phyloP scores from a whole-genome alignment of 2,888 invertebrate genomes.

The Drosophila subsilvestris region DNA sequence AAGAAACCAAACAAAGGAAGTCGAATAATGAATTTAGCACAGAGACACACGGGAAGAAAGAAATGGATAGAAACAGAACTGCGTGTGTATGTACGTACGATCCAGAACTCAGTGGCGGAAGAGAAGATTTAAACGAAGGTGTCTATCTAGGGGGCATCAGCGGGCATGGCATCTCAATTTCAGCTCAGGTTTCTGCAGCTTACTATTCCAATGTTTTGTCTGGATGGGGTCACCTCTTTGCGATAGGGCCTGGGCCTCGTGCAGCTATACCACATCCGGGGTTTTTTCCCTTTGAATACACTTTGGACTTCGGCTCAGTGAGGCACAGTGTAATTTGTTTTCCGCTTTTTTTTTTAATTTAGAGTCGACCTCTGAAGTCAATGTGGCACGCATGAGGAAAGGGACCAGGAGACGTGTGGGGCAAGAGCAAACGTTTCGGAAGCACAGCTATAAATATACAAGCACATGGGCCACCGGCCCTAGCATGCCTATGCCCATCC shows the following conservation, averaged over 20 bases:
- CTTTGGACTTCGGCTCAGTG: conserved; percentile 9
- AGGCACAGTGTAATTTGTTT: conserved; percentile 13
- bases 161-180: not conserved
- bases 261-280: not conserved
- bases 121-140: no score
- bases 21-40: conserved; percentile 20
- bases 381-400: conserved; percentile 5
- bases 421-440: conserved; percentile 2
- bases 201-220: not conserved
- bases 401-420: conserved; percentile 1
- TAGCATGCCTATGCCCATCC: not conserved
- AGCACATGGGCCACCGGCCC: conserved; percentile 9
- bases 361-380: not conserved
- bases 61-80: conserved; percentile 19
- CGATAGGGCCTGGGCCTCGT: not conserved
- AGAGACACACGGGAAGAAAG: conserved; percentile 25
- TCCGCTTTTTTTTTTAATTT: not conserved
- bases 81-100: not conserved
- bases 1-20: conserved; percentile 43
- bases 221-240: not conserved
- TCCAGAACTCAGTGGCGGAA: conserved; percentile 20
- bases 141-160: no score
- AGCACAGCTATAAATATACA: conserved; percentile 16
- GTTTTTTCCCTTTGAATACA: not conserved
- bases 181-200: not conserved